These are phyloP conservation scores for Moxostoma hubbsi DNA, from an alignment of 2,797 vertebrate species.

Conservation along the genomic window DNA sequence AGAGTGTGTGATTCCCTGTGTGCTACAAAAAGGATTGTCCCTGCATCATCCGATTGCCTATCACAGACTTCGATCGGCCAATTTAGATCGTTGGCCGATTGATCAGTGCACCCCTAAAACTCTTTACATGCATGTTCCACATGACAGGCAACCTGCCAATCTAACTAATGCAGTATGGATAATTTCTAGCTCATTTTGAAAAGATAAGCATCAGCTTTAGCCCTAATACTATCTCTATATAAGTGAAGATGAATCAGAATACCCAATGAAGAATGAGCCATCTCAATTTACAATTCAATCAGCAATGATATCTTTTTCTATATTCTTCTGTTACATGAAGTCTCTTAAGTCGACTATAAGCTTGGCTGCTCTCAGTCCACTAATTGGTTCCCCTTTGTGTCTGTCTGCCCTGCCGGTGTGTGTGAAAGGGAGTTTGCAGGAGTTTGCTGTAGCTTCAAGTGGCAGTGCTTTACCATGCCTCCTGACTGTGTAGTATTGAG, in stretches of 20 bases:
- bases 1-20: too few species aligned
- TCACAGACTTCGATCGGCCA: too few species aligned
- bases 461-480: constrained; percentile 4
- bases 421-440: constrained; percentile 8
- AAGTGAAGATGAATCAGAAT: constrained; percentile 15
- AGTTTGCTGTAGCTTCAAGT: constrained; percentile 6
- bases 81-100: too few species aligned
- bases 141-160: background rate
- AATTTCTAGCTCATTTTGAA: background rate
- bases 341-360: constrained; percentile 8
- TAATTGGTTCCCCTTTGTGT: constrained; percentile 50
- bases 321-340: constrained; percentile 22
- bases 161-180: background rate
- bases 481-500: constrained; percentile 17
- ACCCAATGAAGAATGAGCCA: background rate
- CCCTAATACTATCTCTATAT: background rate
- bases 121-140: too few species aligned
- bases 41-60: too few species aligned
- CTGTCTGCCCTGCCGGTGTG: constrained; percentile 40
- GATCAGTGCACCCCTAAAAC: too few species aligned
- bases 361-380: constrained; percentile 30
- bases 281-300: constrained; percentile 14
- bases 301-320: constrained; percentile 14
- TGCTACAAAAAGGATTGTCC: too few species aligned
- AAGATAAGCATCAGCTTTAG: background rate